Evolutionary conservation across 1,140 invertebrate species (phyloP).

Genomic region (Megalonaias nervosa): DNA sequence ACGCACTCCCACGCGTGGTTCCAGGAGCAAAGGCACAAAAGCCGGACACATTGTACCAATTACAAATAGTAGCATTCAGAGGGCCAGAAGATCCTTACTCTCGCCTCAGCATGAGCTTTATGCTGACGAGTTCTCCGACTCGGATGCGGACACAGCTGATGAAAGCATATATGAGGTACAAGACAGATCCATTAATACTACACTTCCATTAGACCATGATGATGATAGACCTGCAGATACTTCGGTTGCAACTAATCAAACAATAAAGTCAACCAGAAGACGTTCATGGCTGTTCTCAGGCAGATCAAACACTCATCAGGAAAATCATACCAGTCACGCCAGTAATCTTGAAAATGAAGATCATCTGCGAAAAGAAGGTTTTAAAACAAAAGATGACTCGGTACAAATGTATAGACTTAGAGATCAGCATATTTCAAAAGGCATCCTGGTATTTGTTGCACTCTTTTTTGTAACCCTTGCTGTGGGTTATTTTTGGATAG

Average conservation of each 20-base stretch:
- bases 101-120: conserved; percentile 28
- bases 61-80: not conserved
- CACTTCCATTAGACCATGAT: conserved; percentile 42
- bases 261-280: not conserved
- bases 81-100: conserved; percentile 4
- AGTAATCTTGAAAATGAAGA: too few relatives aligned
- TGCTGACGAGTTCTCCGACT: conserved; percentile 60
- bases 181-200: conserved; percentile 61
- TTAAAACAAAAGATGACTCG: not conserved
- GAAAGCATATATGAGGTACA: conserved; percentile 58
- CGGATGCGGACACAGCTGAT: conserved; percentile 47
- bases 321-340: too few relatives aligned
- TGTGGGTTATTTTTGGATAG: conserved; percentile 26
- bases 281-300: not conserved
- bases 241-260: too few relatives aligned
- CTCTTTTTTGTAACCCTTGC: conserved; percentile 50
- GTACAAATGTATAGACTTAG: not conserved
- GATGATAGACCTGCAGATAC: conserved; percentile 14
- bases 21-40: too few relatives aligned
- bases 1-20: too few relatives aligned
- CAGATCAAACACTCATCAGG: too few relatives aligned
- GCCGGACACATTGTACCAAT: too few relatives aligned
- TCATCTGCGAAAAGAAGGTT: too few relatives aligned
- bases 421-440: conserved; percentile 43
- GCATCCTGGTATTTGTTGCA: conserved; percentile 38